A percentile compares a stretch with the other conserved stretches of the same genome.
Evolutionary conservation across 2,797 vertebrate genomes (phyloP).

Genomic region (Lacerta viridis): DNA sequence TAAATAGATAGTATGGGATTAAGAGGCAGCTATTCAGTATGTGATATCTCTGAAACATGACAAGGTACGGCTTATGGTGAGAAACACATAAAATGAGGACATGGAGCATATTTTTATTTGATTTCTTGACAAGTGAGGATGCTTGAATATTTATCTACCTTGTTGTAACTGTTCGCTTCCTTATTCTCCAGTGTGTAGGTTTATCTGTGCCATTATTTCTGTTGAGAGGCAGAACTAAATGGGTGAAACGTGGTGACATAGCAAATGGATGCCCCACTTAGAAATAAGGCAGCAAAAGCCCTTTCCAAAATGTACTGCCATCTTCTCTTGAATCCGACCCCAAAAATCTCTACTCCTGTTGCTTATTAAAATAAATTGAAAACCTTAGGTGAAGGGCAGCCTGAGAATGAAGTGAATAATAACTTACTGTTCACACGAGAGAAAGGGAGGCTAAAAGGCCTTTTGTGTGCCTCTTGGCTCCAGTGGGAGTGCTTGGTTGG

Average conservation of each 20-base stretch:
- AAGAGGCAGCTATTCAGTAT: slow-evolving; percentile 58
- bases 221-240: not conserved
- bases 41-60: slow-evolving; percentile 13
- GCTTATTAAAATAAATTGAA: not conserved
- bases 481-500: not conserved
- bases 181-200: slow-evolving; percentile 15
- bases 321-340: not conserved
- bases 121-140: slow-evolving; percentile 29
- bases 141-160: slow-evolving; percentile 35
- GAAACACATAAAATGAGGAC: slow-evolving; percentile 8
- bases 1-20: slow-evolving; percentile 58
- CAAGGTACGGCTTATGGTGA: not conserved
- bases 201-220: slow-evolving; percentile 35
- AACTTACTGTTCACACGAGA: not conserved
- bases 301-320: not conserved
- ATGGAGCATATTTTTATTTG: slow-evolving; percentile 44
- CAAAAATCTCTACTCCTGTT: no score
- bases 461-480: not conserved
- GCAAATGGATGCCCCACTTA: not conserved
- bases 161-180: slow-evolving; percentile 35
- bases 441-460: not conserved
- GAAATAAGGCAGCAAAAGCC: not conserved
- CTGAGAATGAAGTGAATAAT: not conserved
- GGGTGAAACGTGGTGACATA: not conserved
- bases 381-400: not conserved